Evolutionary conservation across 2,113 vertebrate species (phyloP).

Genomic region (Eretmochelys imbricata): DNA sequence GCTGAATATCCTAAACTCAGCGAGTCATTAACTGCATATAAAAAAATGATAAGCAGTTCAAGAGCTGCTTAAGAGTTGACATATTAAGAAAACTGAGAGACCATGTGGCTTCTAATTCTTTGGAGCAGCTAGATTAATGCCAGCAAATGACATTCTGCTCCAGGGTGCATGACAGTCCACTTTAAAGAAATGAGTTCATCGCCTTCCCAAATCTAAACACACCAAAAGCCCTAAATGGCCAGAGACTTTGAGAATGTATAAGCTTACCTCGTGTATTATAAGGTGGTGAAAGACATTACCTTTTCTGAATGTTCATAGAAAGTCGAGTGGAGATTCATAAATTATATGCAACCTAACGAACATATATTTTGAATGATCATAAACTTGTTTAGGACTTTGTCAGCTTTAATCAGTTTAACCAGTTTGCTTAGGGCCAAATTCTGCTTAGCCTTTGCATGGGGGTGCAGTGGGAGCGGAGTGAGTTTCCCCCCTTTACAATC

Average conservation of each 20-base stretch:
- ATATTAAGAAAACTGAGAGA: not conserved
- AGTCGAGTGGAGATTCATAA: not conserved
- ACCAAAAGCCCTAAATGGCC: not conserved
- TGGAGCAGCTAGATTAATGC: not conserved
- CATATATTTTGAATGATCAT: not conserved
- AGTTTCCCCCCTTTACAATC: not conserved
- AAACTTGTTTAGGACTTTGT: not conserved
- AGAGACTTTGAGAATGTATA: not conserved
- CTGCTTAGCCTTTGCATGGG: not conserved
- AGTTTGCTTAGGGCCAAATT: not conserved
- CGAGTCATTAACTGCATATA: not conserved
- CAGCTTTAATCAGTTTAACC: not conserved
- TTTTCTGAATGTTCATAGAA: not conserved
- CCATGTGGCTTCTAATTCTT: not conserved
- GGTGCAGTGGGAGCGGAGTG: not conserved
- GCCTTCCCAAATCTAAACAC: not conserved
- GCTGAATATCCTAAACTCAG: not conserved
- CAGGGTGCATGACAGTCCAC: not conserved
- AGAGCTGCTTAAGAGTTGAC: not conserved
- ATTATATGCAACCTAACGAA: not conserved
- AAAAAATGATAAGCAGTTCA: slow-evolving; percentile 4
- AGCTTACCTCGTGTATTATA: not conserved
- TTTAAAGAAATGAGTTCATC: not conserved
- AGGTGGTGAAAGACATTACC: not conserved
- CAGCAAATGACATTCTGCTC: not conserved